Conservation (phyloP, 2,888 invertebrate species). For the Orthosia cruda region DNA sequence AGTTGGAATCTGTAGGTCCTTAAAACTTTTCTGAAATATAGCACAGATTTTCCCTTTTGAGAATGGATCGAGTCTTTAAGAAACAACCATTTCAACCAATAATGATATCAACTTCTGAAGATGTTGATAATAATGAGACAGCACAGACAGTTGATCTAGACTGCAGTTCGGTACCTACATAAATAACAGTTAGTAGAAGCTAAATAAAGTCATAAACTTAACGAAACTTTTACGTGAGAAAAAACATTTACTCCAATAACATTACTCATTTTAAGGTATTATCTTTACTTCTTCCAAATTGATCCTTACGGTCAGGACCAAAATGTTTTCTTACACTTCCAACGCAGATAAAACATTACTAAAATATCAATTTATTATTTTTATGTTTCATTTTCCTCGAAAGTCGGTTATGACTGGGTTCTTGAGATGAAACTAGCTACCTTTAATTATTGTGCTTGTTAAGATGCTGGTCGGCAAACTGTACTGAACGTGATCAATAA, state of each 20-base stretch:
- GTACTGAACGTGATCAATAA: no score
- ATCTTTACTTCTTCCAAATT: slow-evolving; percentile 24
- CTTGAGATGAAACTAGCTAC: slow-evolving; percentile 12
- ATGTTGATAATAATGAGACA: no score
- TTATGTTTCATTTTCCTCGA: slow-evolving; percentile 23
- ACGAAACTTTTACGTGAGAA: not conserved
- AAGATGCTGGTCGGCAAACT: no score
- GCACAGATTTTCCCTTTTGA: no score
- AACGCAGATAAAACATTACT: slow-evolving; percentile 18
- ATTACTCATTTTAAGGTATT: slow-evolving; percentile 19
- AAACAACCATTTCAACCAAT: no score
- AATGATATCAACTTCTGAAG: no score
- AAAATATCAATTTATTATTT: slow-evolving; percentile 17
- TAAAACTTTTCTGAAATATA: not conserved
- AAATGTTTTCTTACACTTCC: slow-evolving; percentile 25
- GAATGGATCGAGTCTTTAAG: no score
- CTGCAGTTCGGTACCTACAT: not conserved
- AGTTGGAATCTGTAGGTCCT: not conserved
- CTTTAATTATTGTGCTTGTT: no score
- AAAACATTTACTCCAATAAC: slow-evolving; percentile 8
- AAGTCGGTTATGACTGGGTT: not conserved
- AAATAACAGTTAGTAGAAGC: no score
- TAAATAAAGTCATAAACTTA: no score
- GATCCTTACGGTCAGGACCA: slow-evolving; percentile 20
- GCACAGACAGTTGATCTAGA: no score